Percentiles rank a stretch among this genome's conserved stretches.
Evolutionary conservation across 2,888 invertebrate species (phyloP).

Genomic region (Andrena marginata): DNA sequence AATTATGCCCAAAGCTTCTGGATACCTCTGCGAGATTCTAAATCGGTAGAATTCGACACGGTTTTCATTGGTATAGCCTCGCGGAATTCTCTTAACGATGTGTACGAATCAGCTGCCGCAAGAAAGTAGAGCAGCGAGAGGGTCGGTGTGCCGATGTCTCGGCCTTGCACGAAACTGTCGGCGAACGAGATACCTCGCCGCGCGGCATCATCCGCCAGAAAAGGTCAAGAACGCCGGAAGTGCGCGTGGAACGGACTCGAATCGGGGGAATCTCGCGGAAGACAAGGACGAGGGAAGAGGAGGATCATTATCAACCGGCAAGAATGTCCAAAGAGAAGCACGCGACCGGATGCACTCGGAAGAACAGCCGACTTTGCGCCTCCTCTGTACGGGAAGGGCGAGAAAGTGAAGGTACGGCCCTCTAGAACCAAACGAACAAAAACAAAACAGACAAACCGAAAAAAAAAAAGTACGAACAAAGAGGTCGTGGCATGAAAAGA

Average conservation of each 20-base stretch:
- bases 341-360: conserved; percentile 1
- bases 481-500: conserved; percentile 23
- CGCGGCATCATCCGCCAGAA: not conserved
- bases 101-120: too few species aligned
- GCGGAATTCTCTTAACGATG: too few species aligned
- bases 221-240: conserved; percentile 32
- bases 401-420: conserved; percentile 49
- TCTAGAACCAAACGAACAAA: conserved; percentile 26
- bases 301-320: conserved; percentile 30
- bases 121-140: not conserved
- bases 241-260: not conserved
- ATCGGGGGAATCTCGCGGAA: conserved; percentile 1
- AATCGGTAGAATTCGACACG: too few species aligned
- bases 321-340: conserved; percentile 12
- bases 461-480: conserved; percentile 1
- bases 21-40: not conserved
- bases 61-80: too few species aligned
- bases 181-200: not conserved
- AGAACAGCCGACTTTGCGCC: not conserved
- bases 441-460: not conserved
- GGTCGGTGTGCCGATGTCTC: not conserved
- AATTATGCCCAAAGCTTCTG: not conserved
- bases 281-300: not conserved
- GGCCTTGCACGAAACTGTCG: conserved; percentile 10
- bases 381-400: not conserved